Evolutionary conservation across 1,140 invertebrate genomes (phyloP), one percentile per base, ranked within the genome.

Genomic region (Carcinoscorpius rotundicauda): DNA sequence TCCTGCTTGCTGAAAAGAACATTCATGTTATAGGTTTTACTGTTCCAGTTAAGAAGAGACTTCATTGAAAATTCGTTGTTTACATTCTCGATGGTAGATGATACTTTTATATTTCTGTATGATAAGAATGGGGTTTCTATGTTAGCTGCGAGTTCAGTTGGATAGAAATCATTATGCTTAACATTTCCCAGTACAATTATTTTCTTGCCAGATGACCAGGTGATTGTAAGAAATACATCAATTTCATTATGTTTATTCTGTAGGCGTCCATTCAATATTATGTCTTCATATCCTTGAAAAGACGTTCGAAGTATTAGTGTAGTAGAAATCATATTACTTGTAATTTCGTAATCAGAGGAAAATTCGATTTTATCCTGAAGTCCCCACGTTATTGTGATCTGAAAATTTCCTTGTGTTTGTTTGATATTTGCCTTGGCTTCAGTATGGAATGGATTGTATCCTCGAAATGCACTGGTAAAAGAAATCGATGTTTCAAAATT

Each of bases 31-130:
- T 58, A n/a, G 50, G 62, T 52, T n/a, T 65, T 51, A 3, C 50
- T n/a, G 59, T 60, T 61, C 57, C 66, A 68, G 49, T 65, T 60
- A 3, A 68, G 51, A 51, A 49, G 11, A 8, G 63, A 62, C 1
- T 62, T 49, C 5, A 65, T 6, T 48, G 58, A 49, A 10, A 61
- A 62, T 6, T 52, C 9, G 6, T 60, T 63, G 6, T 55, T 3
- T 55, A 8, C 6, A n/a, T 55, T n/a, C 6, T 55, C n/a, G 6
- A 55, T 8, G n/a, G n/a, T n/a, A n/a, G 53, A 6, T 55, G 6
- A n/a, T 6, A 55, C 0, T 55, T 55, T n/a, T n/a, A 55, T n/a
- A n/a, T 55, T 55, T n/a, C n/a, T 55, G 53, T n/a, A 55, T 8
- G 53, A n/a, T 6, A 6, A n/a, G 53, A 55, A 55, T 55, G 53